Conservation (phyloP, 1,140 invertebrate species). For the Monochamus saltuarius region DNA sequence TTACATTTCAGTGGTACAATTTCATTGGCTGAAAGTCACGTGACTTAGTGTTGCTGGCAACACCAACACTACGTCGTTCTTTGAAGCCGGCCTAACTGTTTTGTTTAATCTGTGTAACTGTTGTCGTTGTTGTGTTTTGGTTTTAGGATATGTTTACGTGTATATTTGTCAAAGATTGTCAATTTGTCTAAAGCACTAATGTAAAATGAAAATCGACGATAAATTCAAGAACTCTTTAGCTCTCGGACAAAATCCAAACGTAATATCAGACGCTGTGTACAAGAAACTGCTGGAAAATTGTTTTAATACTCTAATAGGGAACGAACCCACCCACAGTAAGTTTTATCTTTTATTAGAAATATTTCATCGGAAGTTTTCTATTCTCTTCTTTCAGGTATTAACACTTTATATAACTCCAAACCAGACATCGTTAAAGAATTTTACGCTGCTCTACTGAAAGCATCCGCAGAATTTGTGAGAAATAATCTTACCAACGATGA, state of each 20-base stretch:
- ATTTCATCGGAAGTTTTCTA: not conserved
- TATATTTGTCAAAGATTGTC: no score
- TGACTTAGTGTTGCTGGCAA: no score
- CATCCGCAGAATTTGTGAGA: conserved; percentile 53
- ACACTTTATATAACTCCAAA: conserved; percentile 47
- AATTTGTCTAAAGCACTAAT: no score
- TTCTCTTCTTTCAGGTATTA: conserved; percentile 35
- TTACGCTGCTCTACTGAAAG: conserved; percentile 50
- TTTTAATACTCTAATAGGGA: conserved; percentile 41
- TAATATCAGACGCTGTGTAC: conserved; percentile 48
- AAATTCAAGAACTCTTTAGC: conserved; percentile 33
- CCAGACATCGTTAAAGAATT: conserved; percentile 52
- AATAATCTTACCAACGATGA: conserved; percentile 49
- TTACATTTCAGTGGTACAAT: no score
- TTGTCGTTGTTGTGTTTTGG: no score
- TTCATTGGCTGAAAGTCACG: no score
- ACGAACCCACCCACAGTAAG: conserved; percentile 45
- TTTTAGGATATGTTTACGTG: no score
- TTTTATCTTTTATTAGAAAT: conserved; percentile 6
- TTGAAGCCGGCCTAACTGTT: no score
- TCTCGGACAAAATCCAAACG: conserved; percentile 44
- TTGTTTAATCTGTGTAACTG: no score
- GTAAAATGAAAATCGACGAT: conserved; percentile 30
- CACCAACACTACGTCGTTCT: no score
- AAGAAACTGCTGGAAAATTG: conserved; percentile 48